Evolutionary conservation across 1,140 invertebrate species (phyloP).

Genomic region (Phymorhynchus buccinoides): DNA sequence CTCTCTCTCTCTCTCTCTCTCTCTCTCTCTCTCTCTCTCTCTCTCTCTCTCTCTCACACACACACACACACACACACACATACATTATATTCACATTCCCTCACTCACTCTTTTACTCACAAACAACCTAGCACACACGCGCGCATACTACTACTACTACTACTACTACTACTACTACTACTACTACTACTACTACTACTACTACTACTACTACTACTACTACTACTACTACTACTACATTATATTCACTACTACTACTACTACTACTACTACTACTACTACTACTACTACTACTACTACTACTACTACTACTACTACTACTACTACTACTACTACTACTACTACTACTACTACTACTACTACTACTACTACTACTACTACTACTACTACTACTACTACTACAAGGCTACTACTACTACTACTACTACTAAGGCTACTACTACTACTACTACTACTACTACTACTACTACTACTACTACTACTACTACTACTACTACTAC

Average conservation of each 20-base stretch:
- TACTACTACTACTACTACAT: conserved; percentile 18
- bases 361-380: conserved; percentile 19
- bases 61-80: not conserved
- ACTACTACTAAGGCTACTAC: too few relatives aligned
- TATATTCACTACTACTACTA: not conserved
- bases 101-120: not conserved
- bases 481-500: too few relatives aligned
- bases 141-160: not conserved
- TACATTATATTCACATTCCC: not conserved
- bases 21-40: too few relatives aligned
- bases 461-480: too few relatives aligned
- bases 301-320: not conserved
- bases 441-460: too few relatives aligned
- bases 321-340: conserved; percentile 29
- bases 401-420: too few relatives aligned
- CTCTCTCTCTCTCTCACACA: not conserved
- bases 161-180: too few relatives aligned
- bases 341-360: conserved; percentile 34
- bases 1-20: too few relatives aligned
- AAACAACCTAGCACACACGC: not conserved
- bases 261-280: conserved; percentile 3
- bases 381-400: not conserved
- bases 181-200: conserved; percentile 16
- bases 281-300: conserved; percentile 32
- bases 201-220: not conserved